These are phyloP conservation scores for Drosophila niveifrons DNA, from an alignment of 2,888 invertebrate genomes.

Conservation along the genomic window DNA sequence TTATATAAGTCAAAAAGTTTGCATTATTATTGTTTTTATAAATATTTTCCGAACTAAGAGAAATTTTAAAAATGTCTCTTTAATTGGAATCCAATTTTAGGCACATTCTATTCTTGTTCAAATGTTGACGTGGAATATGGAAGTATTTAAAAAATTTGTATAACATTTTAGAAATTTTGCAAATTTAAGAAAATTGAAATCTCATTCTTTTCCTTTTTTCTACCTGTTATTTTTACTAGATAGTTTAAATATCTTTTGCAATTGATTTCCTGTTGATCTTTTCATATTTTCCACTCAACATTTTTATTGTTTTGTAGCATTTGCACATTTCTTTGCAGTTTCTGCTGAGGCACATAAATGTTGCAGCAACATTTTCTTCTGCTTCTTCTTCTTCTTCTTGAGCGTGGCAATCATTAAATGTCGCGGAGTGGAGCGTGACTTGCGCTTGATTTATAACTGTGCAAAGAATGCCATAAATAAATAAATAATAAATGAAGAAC, in stretches of 20 bases:
- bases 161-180: too few relatives aligned
- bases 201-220: neutral
- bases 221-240: too few relatives aligned
- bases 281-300: neutral
- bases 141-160: too few relatives aligned
- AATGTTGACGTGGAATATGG: too few relatives aligned
- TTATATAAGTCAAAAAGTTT: too few relatives aligned
- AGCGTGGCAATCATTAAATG: constrained; percentile 9
- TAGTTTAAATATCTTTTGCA: neutral
- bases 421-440: constrained; percentile 60
- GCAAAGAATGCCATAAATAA: constrained; percentile 62
- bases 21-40: too few relatives aligned
- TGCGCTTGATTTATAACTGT: constrained; percentile 69
- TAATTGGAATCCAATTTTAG: too few relatives aligned
- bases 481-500: constrained; percentile 44
- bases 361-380: constrained; percentile 22
- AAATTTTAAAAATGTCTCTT: too few relatives aligned
- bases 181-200: too few relatives aligned
- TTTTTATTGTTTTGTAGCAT: neutral
- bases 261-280: neutral
- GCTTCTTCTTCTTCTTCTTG: too few relatives aligned
- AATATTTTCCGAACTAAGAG: too few relatives aligned
- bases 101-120: too few relatives aligned
- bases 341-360: constrained; percentile 1
- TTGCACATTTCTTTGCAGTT: constrained; percentile 1